A percentile compares a stretch with the other conserved stretches of the same genome.
These are phyloP conservation scores for Sander lucioperca DNA, from an alignment of 2,113 vertebrate genomes.

Conservation along the genomic window DNA sequence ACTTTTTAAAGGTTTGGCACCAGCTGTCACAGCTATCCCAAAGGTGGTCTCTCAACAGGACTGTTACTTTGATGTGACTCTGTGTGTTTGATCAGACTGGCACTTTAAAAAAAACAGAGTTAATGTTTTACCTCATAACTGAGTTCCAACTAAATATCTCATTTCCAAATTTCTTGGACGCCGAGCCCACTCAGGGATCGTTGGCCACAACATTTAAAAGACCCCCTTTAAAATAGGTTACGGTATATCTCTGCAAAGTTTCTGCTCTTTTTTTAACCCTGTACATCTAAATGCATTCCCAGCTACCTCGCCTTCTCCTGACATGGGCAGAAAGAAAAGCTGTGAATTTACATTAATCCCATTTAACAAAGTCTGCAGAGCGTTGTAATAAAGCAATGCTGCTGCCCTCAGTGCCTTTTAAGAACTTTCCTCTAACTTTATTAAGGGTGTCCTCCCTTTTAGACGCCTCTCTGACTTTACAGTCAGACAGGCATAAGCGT, in stretches of 20 bases:
- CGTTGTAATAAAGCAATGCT: constrained; percentile 40
- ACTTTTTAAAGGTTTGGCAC: constrained; percentile 46
- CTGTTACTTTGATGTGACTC: constrained; percentile 49
- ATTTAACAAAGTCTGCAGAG: constrained; percentile 59
- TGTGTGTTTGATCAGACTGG: not conserved
- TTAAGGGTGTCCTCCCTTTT: constrained; percentile 60
- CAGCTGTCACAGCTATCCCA: constrained; percentile 69
- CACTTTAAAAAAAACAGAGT: constrained; percentile 29
- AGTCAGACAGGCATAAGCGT: constrained; percentile 12
- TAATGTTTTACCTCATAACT: constrained; percentile 43
- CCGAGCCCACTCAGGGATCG: not conserved
- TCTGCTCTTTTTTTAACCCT: not conserved
- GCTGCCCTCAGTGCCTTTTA: constrained; percentile 47
- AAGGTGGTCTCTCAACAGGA: constrained; percentile 71
- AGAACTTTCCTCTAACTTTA: constrained; percentile 58
- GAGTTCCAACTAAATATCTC: constrained; percentile 3
- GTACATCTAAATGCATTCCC: constrained; percentile 27
- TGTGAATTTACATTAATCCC: constrained; percentile 62
- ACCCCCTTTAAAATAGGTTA: not conserved
- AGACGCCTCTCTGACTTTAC: constrained; percentile 45
- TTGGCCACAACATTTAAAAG: not conserved
- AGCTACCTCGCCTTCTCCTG: constrained; percentile 35
- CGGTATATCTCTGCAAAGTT: not conserved
- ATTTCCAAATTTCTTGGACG: constrained; percentile 9
- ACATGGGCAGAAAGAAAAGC: constrained; percentile 17